phyloP scores from a whole-genome alignment of 2,797 vertebrate species.

The Limosa lapponica region DNA sequence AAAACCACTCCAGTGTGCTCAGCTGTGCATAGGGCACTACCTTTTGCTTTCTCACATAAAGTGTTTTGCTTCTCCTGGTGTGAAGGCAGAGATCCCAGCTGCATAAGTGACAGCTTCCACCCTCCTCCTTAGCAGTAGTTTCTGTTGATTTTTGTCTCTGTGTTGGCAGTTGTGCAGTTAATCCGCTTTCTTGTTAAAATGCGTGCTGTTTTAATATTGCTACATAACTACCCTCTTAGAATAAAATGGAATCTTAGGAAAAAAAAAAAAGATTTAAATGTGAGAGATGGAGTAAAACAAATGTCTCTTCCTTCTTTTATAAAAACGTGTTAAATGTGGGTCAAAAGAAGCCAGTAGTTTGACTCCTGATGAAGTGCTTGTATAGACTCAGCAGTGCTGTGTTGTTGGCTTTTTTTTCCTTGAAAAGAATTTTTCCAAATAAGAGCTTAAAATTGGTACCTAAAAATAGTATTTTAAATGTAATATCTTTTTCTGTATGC shows the following conservation, averaged over 20 bases:
- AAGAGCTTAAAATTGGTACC: neutral
- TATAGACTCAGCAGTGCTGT: neutral
- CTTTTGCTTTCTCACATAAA: neutral
- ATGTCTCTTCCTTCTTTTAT: neutral
- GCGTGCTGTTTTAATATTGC: neutral
- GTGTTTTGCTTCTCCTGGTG: neutral
- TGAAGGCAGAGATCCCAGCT: neutral
- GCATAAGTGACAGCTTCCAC: neutral
- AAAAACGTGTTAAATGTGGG: accelerated
- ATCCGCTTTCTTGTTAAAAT: neutral
- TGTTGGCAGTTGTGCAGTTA: neutral
- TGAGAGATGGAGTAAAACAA: neutral
- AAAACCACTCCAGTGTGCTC: neutral
- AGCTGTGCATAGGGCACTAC: neutral
- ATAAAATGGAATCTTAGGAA: neutral
- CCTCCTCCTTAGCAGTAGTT: neutral
- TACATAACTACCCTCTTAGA: neutral
- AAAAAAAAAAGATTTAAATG: neutral
- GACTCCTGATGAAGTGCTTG: neutral
- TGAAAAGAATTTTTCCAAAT: neutral
- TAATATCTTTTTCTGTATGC: neutral
- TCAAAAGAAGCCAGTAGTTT: neutral
- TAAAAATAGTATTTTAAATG: neutral
- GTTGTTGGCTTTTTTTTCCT: neutral
- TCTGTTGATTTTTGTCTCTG: neutral